Base-by-base conservation (phyloP, 1,140 invertebrate species). In the Drosophila ogumai region DNA sequence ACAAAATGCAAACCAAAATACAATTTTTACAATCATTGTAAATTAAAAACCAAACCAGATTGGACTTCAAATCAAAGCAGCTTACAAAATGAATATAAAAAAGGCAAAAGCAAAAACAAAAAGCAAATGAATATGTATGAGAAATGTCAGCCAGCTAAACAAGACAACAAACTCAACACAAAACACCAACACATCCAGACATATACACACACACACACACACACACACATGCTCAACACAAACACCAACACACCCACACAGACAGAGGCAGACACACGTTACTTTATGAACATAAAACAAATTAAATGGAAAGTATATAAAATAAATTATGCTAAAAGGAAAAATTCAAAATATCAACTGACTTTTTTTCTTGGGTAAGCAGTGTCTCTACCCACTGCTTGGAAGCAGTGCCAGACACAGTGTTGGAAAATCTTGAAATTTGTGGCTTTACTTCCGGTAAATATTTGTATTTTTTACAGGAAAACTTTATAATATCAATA, bases 231-330 rank as follows among this genome's bases (percentile, higher is more conserved):
- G 58, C 55, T 60, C 55, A 66, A 59, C 15, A 65, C 58, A 80
- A 40, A 52, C 47, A 74, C 58, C 76, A 40, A 52, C 49, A 38
- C 55, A 61, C 17, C 12, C 25, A 60, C 55, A 77, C 54, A 69
- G 46, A 87, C 84, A 87, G 59, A 84, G 64, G 73, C 84, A 87
- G 84, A 87, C 84, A 87, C 84, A 87, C 85, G 85, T 87, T 87
- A 87, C 84, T 87, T 87, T 88, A 87, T 88, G 65, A 87, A 87
- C 67, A 87, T 79, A 84, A 80, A 84, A 88, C 76, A 84, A 87
- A 87, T 88, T 87, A 88, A 87, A 87, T 84, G 84, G 75, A 86
- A 87, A 86, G 84, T 87, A 87, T 88, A 87, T 87, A 84, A 87
- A 87, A 87, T 85, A 87, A 87, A 88, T 87, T 87, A 87, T 87